Percentiles rank a stretch among this genome's conserved stretches.
Conservation (phyloP, 2,113 vertebrate genomes). For the Epinephelus moara region DNA sequence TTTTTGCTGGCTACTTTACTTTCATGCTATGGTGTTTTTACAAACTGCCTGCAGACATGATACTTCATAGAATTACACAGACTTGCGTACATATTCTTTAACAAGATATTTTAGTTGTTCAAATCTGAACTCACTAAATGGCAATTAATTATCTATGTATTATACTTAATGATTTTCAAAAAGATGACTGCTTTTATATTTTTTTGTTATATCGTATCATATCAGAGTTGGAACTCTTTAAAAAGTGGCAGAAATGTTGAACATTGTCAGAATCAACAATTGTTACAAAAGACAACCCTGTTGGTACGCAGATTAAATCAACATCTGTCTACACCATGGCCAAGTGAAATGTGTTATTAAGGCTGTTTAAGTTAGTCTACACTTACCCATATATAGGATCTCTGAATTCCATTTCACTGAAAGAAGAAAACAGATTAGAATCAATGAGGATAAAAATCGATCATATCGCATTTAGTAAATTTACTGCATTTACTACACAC, state of each 20-base stretch:
- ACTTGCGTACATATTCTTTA: neutral
- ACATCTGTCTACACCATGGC: neutral
- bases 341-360: neutral
- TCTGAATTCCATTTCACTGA: slow-evolving; percentile 90
- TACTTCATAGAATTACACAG: neutral
- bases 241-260: neutral
- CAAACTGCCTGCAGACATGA: neutral
- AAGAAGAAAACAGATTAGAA: slow-evolving; percentile 29
- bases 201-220: too few relatives aligned
- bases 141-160: too few relatives aligned
- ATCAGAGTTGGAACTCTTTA: too few relatives aligned
- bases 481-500: neutral
- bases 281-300: neutral
- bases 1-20: neutral
- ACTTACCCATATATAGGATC: slow-evolving; percentile 90
- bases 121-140: neutral
- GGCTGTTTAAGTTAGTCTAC: neutral
- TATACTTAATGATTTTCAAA: too few relatives aligned
- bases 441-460: neutral
- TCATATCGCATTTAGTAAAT: neutral
- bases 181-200: too few relatives aligned
- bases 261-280: neutral
- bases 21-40: neutral
- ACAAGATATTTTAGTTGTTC: neutral
- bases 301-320: neutral